Conservation (phyloP, 2,797 vertebrate genomes). For the Neomorphus geoffroyi region DNA sequence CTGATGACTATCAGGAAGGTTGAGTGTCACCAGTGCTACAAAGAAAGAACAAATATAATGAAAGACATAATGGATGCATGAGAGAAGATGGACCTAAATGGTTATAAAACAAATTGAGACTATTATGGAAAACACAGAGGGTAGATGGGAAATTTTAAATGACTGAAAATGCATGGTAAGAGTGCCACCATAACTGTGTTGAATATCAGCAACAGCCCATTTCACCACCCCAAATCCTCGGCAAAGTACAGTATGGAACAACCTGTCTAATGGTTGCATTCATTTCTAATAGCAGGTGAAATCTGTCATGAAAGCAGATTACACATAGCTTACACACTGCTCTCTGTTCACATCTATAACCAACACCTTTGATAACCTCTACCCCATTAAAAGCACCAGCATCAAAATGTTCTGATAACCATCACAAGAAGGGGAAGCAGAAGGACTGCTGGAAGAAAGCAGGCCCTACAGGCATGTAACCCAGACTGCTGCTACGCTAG, state of each 20-base stretch:
- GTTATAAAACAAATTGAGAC: neutral
- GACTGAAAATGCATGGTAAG: neutral
- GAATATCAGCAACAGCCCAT: neutral
- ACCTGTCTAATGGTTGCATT: neutral
- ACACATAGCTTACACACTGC: neutral
- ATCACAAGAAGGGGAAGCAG: neutral
- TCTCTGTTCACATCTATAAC: neutral
- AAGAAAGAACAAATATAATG: neutral
- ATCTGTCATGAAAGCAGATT: neutral
- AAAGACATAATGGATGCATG: neutral
- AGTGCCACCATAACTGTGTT: neutral
- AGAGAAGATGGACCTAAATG: neutral
- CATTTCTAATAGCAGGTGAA: neutral
- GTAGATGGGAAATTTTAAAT: neutral
- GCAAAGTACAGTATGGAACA: neutral
- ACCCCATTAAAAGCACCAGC: neutral
- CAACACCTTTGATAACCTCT: neutral
- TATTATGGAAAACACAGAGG: neutral
- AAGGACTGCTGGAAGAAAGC: neutral
- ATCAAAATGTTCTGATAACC: neutral
- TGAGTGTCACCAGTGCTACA: neutral
- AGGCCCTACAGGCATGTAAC: neutral
- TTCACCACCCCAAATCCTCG: neutral
- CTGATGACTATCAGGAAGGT: neutral
- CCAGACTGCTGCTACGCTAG: neutral